Evolutionary conservation across 2,888 invertebrate genomes (phyloP).

Genomic region (Trissolcus japonicus): DNA sequence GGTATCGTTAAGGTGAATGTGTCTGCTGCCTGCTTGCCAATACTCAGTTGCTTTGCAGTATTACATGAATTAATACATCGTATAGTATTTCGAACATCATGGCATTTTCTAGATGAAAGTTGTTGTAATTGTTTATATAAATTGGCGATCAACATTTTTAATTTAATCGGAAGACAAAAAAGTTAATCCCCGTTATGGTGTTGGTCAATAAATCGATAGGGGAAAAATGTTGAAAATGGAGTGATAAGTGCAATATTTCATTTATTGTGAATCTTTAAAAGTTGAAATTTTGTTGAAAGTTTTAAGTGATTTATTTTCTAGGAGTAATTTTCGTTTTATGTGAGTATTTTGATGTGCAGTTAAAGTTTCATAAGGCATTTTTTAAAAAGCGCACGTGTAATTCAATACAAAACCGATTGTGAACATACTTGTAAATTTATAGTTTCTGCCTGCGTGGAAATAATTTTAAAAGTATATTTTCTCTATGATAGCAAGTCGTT

Average conservation of each 20-base stretch:
- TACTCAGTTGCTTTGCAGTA: conserved; percentile 42
- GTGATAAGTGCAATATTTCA: no score
- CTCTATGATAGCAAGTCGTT: background rate
- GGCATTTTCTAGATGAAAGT: background rate
- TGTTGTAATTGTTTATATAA: background rate
- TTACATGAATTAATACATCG: conserved; percentile 35
- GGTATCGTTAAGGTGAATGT: conserved; percentile 50
- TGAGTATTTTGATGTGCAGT: conserved; percentile 12
- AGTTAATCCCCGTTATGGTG: background rate
- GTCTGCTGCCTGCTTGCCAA: conserved; percentile 40
- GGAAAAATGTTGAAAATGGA: no score
- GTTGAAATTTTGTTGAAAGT: no score
- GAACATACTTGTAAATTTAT: background rate
- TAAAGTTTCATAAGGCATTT: conserved; percentile 16
- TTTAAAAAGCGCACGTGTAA: conserved; percentile 26
- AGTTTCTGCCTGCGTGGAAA: background rate
- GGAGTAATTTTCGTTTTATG: conserved; percentile 1
- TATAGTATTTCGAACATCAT: conserved; percentile 14
- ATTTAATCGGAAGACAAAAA: background rate
- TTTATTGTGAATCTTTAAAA: no score
- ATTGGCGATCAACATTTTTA: background rate
- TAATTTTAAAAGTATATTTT: background rate
- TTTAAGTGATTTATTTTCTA: no score
- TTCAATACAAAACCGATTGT: conserved; percentile 32
- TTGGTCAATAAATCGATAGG: no score